A percentile compares a stretch with the other conserved stretches of the same genome.
Evolutionary conservation across 2,113 vertebrate genomes (phyloP).

Genomic region (Mobula hypostoma): DNA sequence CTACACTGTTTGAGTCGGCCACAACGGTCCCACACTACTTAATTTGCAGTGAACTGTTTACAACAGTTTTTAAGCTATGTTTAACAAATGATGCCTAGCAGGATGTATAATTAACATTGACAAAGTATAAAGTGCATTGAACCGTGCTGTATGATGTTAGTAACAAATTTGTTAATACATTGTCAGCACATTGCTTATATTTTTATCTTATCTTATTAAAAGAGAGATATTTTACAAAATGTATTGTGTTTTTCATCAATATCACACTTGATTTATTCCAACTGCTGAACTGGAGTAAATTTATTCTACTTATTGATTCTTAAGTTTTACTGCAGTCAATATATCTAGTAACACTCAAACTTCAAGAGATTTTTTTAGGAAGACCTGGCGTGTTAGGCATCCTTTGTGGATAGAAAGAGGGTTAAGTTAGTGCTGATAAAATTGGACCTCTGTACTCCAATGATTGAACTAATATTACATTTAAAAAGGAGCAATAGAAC

Average conservation of each 20-base stretch:
- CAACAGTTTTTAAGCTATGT: not conserved
- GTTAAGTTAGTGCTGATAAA: not conserved
- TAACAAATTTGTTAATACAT: not conserved
- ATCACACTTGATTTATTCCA: not conserved
- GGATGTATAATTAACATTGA: constrained; percentile 14
- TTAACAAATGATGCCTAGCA: constrained; percentile 1
- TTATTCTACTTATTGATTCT: not conserved
- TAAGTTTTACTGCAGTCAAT: not conserved
- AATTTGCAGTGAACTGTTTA: not conserved
- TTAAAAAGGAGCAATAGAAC: no score
- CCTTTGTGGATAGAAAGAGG: not conserved
- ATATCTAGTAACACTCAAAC: not conserved
- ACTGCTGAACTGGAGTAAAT: not conserved
- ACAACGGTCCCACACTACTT: not conserved
- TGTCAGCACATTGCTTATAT: not conserved
- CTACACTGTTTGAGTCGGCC: not conserved
- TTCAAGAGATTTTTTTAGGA: not conserved
- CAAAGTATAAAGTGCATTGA: constrained; percentile 6
- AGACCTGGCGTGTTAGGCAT: not conserved
- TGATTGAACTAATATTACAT: no score
- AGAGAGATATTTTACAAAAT: not conserved
- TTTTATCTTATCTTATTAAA: not conserved
- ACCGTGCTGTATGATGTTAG: not conserved
- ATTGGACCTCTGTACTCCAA: no score
- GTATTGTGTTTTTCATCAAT: not conserved